Evolutionary conservation across 2,113 vertebrate species (phyloP), one percentile per base, ranked within the genome.

Genomic region (Hemicordylus capensis): DNA sequence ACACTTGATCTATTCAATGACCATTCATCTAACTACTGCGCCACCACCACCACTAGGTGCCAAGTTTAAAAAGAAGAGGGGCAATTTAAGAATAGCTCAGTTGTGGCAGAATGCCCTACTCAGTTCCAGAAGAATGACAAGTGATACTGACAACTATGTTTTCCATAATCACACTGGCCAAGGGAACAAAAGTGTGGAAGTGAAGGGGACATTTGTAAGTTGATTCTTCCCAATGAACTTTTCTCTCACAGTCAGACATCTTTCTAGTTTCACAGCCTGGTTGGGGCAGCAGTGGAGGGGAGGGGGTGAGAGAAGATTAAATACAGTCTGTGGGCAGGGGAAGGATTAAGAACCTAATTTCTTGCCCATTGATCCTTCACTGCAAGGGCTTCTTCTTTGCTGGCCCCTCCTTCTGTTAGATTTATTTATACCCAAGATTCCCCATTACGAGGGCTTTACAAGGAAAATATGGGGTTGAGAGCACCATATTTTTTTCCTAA

Each of bases 11-110:
- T 63, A 17, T 48, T 28, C n/a, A 83, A 63, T 9, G 59, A 42
- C 1, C 22, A 80, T 42, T 58, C 4, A 37, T 87, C 85, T 34
- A 91, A 90, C 72, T 84, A 81, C 48, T 88, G 28, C 28, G 76
- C 22, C 2, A 85, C 76, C 1, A 44, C 2, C 59, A 83, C 1
- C 6, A 22, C 2, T 31, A 76, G 54, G 4, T 24, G 14, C 5
- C 28, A 64, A 14, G 42, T 63, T 61, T 63, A 24, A 46, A 46
- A 63, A 31, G 42, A 28, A 54, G 11, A 79, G 31, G 10, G 83
- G 44, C 9, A 3, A 66, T 59, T 78, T 24, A 48, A 51, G 63
- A 4, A 82, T 75, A 76, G 31, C 85, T 24, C 75, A 59, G 39
- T 19, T 1, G 6, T 67, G 20, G 22, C 2, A 26, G 1, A 74